phyloP scores from a whole-genome alignment of 2,113 vertebrate species.

The Python bivittatus region DNA sequence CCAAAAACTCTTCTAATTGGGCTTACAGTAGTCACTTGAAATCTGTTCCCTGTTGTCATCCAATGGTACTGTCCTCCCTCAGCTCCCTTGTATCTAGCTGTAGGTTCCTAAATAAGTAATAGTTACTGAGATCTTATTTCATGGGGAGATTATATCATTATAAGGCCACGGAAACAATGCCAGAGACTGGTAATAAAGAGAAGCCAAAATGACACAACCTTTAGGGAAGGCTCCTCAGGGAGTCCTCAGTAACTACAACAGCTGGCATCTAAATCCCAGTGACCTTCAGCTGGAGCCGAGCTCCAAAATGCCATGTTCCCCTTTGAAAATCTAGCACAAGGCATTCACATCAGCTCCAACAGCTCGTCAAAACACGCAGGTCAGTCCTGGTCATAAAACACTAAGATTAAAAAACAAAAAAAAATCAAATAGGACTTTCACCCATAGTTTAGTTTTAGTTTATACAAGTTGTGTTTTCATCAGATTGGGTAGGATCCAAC shows the following conservation, averaged over 20 bases:
- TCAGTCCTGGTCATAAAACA: conserved; percentile 35
- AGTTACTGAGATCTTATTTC: conserved; percentile 23
- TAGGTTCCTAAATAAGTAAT: background rate
- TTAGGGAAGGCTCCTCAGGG: conserved; percentile 2
- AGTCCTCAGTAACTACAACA: conserved; percentile 1
- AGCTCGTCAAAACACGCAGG: conserved; percentile 26
- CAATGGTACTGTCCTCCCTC: background rate
- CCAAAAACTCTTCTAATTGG: background rate
- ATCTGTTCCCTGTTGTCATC: background rate
- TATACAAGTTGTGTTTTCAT: conserved; percentile 20
- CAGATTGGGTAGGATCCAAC: conserved; percentile 43
- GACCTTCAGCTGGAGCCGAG: conserved; percentile 11
- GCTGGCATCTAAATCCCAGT: conserved; percentile 29
- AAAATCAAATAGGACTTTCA: conserved; percentile 22
- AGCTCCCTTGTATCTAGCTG: background rate
- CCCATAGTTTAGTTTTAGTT: conserved; percentile 34
- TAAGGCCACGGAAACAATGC: background rate
- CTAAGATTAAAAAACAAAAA: background rate
- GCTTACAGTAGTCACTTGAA: background rate
- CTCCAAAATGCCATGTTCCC: conserved; percentile 28
- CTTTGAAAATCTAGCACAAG: conserved; percentile 18
- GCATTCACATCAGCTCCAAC: background rate
- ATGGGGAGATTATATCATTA: conserved; percentile 5
- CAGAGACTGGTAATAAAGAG: conserved; percentile 26
- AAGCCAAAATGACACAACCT: conserved; percentile 14